Conservation (phyloP, 2,797 vertebrate species). For the Petrocephalus schoutedeni region DNA sequence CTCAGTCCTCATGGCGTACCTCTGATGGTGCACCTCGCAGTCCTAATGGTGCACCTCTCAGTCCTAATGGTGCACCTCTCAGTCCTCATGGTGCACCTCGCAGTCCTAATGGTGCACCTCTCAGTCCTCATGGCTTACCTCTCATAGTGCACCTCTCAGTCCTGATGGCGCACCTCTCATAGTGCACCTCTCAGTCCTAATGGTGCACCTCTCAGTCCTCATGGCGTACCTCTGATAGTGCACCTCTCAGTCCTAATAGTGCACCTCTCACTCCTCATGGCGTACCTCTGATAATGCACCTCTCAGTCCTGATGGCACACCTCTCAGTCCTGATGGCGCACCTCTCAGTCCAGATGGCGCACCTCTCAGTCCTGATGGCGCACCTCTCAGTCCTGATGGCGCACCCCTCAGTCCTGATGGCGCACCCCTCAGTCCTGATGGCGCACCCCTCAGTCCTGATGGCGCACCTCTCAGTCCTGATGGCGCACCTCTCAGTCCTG, state of each 20-base stretch:
- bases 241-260: no score
- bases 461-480: no score
- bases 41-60: neutral
- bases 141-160: neutral
- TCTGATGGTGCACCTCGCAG: neutral
- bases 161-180: no score
- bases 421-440: neutral
- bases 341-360: neutral
- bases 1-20: no score
- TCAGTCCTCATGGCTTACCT: neutral
- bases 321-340: neutral
- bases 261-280: no score
- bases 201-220: no score
- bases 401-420: no score
- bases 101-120: neutral
- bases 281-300: no score
- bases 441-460: neutral
- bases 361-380: accelerated
- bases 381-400: neutral
- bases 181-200: no score
- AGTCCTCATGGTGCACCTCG: neutral
- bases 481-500: neutral
- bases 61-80: no score
- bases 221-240: no score
- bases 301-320: neutral